phyloP scores from a whole-genome alignment of 2,797 vertebrate genomes.

The Apogon talboti region DNA sequence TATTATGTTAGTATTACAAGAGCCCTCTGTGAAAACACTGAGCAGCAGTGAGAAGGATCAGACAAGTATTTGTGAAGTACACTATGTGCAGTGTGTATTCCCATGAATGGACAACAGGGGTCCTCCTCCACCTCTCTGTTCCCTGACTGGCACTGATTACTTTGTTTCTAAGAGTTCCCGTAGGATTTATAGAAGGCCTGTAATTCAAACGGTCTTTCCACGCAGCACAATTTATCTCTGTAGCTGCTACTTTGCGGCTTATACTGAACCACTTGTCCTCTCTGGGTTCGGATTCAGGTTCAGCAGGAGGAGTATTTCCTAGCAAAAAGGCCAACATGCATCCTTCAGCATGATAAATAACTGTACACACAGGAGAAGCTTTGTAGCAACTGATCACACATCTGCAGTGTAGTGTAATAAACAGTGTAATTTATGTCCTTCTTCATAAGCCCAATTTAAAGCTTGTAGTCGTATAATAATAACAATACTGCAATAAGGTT shows the following conservation, averaged over 20 bases:
- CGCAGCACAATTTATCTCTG: slow-evolving; percentile 48
- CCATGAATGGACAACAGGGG: slow-evolving; percentile 66
- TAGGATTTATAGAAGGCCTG: slow-evolving; percentile 55
- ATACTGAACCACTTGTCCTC: slow-evolving; percentile 20
- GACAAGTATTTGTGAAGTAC: neutral
- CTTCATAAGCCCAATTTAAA: slow-evolving; percentile 24
- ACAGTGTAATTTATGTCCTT: slow-evolving; percentile 27
- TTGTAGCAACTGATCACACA: slow-evolving; percentile 26
- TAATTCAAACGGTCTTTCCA: slow-evolving; percentile 54
- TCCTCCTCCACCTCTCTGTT: slow-evolving; percentile 48
- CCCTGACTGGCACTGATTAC: slow-evolving; percentile 31
- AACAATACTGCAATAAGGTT: slow-evolving; percentile 14
- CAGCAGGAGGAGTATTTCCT: slow-evolving; percentile 19
- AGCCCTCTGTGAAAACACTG: slow-evolving; percentile 17
- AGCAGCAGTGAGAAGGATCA: slow-evolving; percentile 1
- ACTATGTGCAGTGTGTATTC: slow-evolving; percentile 27
- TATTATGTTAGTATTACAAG: slow-evolving; percentile 35
- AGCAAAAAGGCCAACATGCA: slow-evolving; percentile 12
- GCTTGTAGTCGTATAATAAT: slow-evolving; percentile 10
- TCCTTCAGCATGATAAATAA: slow-evolving; percentile 23
- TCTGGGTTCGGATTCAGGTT: slow-evolving; percentile 35
- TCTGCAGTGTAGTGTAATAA: slow-evolving; percentile 19
- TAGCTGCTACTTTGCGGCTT: slow-evolving; percentile 25
- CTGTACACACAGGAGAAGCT: slow-evolving; percentile 16
- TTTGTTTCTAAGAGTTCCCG: slow-evolving; percentile 43